Percentiles rank a stretch among this genome's conserved stretches.
Conservation (phyloP, 2,888 invertebrate genomes). For the Alcis repandata region DNA sequence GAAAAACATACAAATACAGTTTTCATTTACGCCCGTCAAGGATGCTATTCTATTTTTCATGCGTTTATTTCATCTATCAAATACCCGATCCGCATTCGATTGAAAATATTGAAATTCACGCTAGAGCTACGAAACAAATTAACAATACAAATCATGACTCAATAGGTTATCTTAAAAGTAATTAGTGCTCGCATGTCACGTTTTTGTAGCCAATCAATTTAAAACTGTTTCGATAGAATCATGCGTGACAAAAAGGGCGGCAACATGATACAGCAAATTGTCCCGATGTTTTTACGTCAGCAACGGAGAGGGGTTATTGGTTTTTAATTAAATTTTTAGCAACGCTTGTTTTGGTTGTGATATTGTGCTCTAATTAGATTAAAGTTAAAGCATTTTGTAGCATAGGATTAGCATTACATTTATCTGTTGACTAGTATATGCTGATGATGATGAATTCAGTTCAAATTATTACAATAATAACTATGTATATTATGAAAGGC, state of each 20-base stretch:
- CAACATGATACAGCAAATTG: constrained; percentile 42
- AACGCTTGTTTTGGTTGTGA: constrained; percentile 18
- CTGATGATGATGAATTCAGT: background rate
- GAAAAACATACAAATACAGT: too few species aligned
- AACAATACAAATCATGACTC: background rate
- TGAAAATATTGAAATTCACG: too few species aligned
- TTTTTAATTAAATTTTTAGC: constrained; percentile 26
- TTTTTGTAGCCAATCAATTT: constrained; percentile 26
- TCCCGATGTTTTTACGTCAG: constrained; percentile 22
- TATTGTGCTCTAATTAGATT: background rate
- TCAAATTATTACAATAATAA: too few species aligned
- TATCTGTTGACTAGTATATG: too few species aligned
- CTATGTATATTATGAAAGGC: too few species aligned
- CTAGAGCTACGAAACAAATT: background rate
- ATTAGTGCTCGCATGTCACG: constrained; percentile 14
- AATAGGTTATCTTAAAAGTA: constrained; percentile 2
- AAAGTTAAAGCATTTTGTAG: background rate
- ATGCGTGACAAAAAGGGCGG: constrained; percentile 31
- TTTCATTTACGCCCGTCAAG: too few species aligned
- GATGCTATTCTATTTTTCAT: too few species aligned
- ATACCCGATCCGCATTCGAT: too few species aligned
- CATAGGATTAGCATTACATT: background rate
- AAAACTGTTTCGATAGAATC: constrained; percentile 27
- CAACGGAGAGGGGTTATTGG: constrained; percentile 21
- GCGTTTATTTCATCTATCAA: too few species aligned